Evolutionary conservation across 2,113 vertebrate species (phyloP), one percentile per base, ranked within the genome.

Genomic region (Proteles cristata): DNA sequence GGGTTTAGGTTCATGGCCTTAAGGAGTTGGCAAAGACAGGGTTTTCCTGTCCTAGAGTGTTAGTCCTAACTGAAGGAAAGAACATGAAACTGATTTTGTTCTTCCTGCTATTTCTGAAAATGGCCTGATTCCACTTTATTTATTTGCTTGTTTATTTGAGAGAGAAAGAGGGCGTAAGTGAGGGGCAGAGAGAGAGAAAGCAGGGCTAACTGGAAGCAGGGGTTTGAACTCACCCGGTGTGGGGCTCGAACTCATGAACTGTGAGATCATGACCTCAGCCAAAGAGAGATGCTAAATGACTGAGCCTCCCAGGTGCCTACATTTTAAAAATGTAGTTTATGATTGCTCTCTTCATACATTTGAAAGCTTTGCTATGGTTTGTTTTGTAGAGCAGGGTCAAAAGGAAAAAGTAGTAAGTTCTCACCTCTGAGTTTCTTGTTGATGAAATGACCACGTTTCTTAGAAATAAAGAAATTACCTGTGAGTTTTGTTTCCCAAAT

Each of bases 271-370:
- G 58, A 61, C 58, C 58, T 61, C 7, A 61, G 58, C 7, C 58
- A 61, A 61, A 25, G 21, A 23, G 21, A 61, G 58, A 25, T 61
- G 58, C 58, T 61, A 23, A 61, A 61, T 21, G 7, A 61, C 21
- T 25, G 58, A 61, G 21, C 58, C 58, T 23, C 58, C 58, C 58
- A 61, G 58, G 58, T 1, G 21, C 58, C 21, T 73, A 39, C 35
- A 39, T 79, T 96, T 96, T 76, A 85, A 87, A 83, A 96, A 79
- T 87, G 28, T 81, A 39, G 83, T 95, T 48, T 93, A 79, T 95
- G 17, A 28, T 80, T 68, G 69, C 61, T 7, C 19, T 28, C 43
- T 82, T 84, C 3, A 26, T 76, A 39, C 7, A 9, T 48, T 92
- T 82, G 73, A 87, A 84, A 92, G 79, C 1, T 90, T 76, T 84